These are phyloP conservation scores for Gymnoscelis rufifasciata DNA, from an alignment of 2,888 invertebrate species.

Conservation along the genomic window DNA sequence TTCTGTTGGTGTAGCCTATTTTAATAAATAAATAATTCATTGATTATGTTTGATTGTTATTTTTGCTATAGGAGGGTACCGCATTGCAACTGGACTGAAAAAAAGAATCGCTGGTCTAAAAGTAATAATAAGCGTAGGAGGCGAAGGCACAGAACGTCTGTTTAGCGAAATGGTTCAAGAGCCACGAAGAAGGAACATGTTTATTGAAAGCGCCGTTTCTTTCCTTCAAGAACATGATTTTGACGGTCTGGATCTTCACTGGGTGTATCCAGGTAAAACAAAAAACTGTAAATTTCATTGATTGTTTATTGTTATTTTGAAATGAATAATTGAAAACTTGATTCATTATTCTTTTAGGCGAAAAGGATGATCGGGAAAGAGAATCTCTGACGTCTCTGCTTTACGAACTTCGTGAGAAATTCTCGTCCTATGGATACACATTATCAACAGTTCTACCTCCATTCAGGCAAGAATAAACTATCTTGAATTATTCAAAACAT, in stretches of 20 bases:
- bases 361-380: constrained; percentile 73
- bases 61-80: constrained; percentile 81
- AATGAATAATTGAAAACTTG: background rate
- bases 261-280: constrained; percentile 82
- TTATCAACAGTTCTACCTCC: constrained; percentile 80
- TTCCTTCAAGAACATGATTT: constrained; percentile 84
- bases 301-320: background rate
- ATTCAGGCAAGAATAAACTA: constrained; percentile 73
- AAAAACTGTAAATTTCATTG: background rate
- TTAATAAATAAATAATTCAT: too few relatives aligned
- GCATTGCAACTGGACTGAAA: constrained; percentile 83
- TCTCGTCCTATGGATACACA: constrained; percentile 77
- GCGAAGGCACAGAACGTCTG: constrained; percentile 80
- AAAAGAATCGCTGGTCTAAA: constrained; percentile 82
- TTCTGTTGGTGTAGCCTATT: too few relatives aligned
- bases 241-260: constrained; percentile 90
- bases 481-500: background rate
- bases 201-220: constrained; percentile 81
- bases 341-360: constrained; percentile 44
- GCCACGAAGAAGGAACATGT: constrained; percentile 72
- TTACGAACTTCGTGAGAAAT: constrained; percentile 80
- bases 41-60: background rate
- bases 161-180: constrained; percentile 82
- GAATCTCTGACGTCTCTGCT: constrained; percentile 76
- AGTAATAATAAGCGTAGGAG: constrained; percentile 86